Conservation (phyloP, 2,113 vertebrate genomes). For the Alethe diademata region DNA sequence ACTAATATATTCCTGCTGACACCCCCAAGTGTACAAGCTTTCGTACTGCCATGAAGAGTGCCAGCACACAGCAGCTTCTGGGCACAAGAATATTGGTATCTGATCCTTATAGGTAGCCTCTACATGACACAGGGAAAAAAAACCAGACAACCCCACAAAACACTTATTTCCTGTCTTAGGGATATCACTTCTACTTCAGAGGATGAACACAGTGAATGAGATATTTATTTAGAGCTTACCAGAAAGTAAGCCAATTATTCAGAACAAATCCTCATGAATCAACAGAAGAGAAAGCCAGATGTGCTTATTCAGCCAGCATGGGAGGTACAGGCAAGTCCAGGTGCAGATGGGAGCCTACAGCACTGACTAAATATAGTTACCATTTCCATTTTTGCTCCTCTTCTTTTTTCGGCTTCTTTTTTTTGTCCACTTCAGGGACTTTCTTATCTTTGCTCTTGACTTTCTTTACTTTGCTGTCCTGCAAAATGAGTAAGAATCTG, state of each 20-base stretch:
- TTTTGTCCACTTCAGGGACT: slow-evolving; percentile 80
- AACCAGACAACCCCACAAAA: neutral
- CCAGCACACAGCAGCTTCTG: neutral
- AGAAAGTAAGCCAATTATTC: slow-evolving; percentile 30
- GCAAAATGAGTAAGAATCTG: neutral
- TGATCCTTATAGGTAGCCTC: neutral
- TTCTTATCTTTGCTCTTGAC: slow-evolving; percentile 88
- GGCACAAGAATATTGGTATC: neutral
- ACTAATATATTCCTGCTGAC: neutral
- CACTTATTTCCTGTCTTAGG: neutral
- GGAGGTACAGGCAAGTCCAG: neutral
- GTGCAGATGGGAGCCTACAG: neutral
- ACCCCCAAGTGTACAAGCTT: neutral
- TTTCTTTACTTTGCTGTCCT: slow-evolving; percentile 91
- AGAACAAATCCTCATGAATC: slow-evolving; percentile 32
- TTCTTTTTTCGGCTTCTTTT: slow-evolving; percentile 90
- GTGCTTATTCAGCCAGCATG: neutral
- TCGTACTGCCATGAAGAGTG: neutral
- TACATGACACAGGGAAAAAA: neutral
- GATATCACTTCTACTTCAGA: neutral
- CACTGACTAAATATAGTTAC: slow-evolving; percentile 70
- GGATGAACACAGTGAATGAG: neutral
- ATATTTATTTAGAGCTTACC: slow-evolving; percentile 21
- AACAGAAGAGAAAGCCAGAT: neutral
- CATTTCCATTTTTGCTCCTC: slow-evolving; percentile 98